A percentile compares a stretch with the other conserved stretches of the same genome.
Evolutionary conservation across 2,113 vertebrate species (phyloP).

Genomic region (Nothoprocta perdicaria): DNA sequence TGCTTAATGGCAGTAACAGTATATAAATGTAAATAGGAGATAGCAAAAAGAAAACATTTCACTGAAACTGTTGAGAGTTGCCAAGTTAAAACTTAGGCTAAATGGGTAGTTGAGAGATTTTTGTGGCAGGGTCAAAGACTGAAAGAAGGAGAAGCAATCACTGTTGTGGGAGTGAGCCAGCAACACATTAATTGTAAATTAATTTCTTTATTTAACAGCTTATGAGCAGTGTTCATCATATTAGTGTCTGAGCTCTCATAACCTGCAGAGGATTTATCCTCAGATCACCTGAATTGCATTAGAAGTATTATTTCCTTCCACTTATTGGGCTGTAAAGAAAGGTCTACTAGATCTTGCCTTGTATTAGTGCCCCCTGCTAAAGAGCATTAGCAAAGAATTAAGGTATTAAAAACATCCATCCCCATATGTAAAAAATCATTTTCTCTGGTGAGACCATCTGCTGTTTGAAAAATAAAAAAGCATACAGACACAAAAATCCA

Average conservation of each 20-base stretch:
- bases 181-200: conserved; percentile 15
- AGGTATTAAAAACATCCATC: background rate
- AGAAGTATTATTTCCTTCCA: background rate
- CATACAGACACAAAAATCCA: background rate
- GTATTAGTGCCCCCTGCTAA: background rate
- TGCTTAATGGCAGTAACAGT: background rate
- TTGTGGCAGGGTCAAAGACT: background rate
- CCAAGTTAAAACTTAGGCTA: background rate
- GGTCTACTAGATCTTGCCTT: background rate
- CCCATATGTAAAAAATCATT: background rate
- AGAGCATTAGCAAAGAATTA: background rate
- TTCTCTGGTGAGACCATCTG: background rate
- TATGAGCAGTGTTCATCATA: background rate
- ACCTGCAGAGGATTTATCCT: conserved; percentile 11
- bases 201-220: conserved; percentile 26
- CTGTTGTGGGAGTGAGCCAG: background rate
- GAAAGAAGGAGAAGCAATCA: background rate
- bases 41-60: background rate
- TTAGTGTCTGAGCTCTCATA: background rate
- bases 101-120: background rate
- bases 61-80: background rate
- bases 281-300: background rate
- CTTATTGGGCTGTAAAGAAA: background rate
- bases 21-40: background rate
- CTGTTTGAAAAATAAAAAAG: background rate